Evolutionary conservation across 2,113 vertebrate species (phyloP).

Genomic region (Maylandia zebra): DNA sequence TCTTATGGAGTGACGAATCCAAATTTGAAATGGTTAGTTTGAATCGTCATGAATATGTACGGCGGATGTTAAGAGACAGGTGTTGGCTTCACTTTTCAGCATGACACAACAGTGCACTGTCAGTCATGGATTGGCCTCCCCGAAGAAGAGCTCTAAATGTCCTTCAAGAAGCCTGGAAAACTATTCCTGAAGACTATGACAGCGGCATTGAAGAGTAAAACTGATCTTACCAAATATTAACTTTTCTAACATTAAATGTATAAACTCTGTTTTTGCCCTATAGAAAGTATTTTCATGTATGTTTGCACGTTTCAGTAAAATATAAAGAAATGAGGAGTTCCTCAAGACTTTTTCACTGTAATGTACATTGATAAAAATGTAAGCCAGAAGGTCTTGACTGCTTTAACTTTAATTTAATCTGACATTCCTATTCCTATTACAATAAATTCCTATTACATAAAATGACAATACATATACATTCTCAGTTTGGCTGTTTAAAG

Average conservation of each 20-base stretch:
- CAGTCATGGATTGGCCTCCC: neutral
- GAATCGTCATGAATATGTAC: neutral
- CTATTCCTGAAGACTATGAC: fast-evolving
- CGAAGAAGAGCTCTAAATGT: neutral
- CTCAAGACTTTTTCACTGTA: neutral
- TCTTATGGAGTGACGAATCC: neutral
- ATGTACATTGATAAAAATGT: neutral
- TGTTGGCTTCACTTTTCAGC: neutral
- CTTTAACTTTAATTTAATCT: neutral
- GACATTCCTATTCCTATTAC: neutral
- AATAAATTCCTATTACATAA: neutral
- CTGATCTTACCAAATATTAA: neutral
- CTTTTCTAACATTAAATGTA: neutral
- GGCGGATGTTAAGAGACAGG: fast-evolving
- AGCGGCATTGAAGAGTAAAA: neutral
- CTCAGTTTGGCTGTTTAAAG: neutral
- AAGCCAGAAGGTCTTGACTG: neutral
- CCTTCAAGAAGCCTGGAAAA: neutral
- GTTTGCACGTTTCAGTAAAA: neutral
- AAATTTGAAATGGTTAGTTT: fast-evolving
- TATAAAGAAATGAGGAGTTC: neutral
- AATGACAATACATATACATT: neutral
- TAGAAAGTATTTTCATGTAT: neutral
- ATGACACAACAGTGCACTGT: neutral
- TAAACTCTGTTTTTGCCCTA: neutral